A percentile compares a stretch with the other conserved stretches of the same genome.
These are phyloP conservation scores for Polydrusus pterygomalis DNA, from an alignment of 2,888 invertebrate species.

Conservation along the genomic window DNA sequence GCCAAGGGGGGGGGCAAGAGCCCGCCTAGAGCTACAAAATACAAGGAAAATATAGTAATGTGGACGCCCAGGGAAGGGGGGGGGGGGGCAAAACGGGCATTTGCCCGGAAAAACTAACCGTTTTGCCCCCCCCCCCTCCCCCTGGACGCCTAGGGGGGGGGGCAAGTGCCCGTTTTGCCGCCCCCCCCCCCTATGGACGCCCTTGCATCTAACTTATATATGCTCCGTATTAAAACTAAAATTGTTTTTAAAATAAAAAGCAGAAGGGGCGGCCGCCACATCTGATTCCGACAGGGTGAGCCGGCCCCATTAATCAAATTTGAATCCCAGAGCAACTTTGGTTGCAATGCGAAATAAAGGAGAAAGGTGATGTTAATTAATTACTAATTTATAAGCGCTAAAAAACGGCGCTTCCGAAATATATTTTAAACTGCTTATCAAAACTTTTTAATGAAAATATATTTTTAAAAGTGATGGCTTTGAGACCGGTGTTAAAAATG, in stretches of 20 bases:
- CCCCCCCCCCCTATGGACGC: too few relatives aligned
- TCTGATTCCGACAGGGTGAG: slow-evolving; percentile 65
- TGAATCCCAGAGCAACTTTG: slow-evolving; percentile 58
- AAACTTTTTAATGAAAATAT: slow-evolving; percentile 44
- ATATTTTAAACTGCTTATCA: slow-evolving; percentile 14
- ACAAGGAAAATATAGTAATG: too few relatives aligned
- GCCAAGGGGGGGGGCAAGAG: too few relatives aligned
- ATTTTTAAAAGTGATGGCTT: slow-evolving; percentile 6
- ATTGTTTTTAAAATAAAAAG: slow-evolving; percentile 34
- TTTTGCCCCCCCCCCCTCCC: too few relatives aligned
- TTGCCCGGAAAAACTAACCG: too few relatives aligned
- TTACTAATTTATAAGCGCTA: slow-evolving; percentile 46
- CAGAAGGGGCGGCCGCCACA: slow-evolving; percentile 56
- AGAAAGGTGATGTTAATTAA: slow-evolving; percentile 52
- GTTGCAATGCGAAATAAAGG: slow-evolving; percentile 42
- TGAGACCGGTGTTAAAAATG: too few relatives aligned
- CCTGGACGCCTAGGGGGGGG: too few relatives aligned
- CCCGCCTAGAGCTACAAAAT: too few relatives aligned
- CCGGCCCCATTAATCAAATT: slow-evolving; percentile 66
- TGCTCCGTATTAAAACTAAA: slow-evolving; percentile 27
- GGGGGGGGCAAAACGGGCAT: too few relatives aligned
- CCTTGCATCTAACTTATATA: too few relatives aligned
- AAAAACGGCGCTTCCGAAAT: slow-evolving; percentile 46
- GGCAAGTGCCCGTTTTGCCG: too few relatives aligned
- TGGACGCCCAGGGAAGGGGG: too few relatives aligned